Conservation (phyloP, 2,888 invertebrate genomes). For the Arge pagana region DNA sequence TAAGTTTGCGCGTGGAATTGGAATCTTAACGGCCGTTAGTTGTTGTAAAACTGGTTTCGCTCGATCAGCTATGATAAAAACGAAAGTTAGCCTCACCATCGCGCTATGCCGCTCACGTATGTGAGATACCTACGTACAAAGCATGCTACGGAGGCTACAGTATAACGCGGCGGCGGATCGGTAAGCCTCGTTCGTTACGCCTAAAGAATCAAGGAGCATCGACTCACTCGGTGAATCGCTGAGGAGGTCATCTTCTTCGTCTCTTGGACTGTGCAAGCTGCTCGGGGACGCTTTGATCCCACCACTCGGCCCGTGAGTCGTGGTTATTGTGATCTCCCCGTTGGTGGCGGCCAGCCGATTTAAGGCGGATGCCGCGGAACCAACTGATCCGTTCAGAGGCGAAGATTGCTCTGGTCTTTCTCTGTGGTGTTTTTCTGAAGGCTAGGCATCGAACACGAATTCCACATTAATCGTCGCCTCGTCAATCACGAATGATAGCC, state of each 20-base stretch:
- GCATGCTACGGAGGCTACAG: no score
- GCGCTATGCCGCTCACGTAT: neutral
- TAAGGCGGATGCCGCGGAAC: conserved; percentile 65
- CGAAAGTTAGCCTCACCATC: neutral
- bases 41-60: conserved; percentile 17
- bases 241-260: conserved; percentile 67
- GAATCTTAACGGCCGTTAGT: conserved; percentile 30
- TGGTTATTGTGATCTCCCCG: conserved; percentile 82
- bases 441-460: conserved; percentile 38
- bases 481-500: no score
- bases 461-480: no score
- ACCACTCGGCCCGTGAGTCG: conserved; percentile 68
- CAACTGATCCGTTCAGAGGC: conserved; percentile 58
- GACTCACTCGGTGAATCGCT: conserved; percentile 88
- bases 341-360: conserved; percentile 77
- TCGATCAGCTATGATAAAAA: neutral
- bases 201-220: no score
- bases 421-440: conserved; percentile 57
- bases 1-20: conserved; percentile 8
- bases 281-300: conserved; percentile 53
- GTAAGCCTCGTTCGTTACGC: no score
- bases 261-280: conserved; percentile 56
- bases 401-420: conserved; percentile 60
- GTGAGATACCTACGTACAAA: neutral
- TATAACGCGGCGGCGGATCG: no score